Conservation (phyloP, 2,797 vertebrate species). For the Xyrichtys novacula region DNA sequence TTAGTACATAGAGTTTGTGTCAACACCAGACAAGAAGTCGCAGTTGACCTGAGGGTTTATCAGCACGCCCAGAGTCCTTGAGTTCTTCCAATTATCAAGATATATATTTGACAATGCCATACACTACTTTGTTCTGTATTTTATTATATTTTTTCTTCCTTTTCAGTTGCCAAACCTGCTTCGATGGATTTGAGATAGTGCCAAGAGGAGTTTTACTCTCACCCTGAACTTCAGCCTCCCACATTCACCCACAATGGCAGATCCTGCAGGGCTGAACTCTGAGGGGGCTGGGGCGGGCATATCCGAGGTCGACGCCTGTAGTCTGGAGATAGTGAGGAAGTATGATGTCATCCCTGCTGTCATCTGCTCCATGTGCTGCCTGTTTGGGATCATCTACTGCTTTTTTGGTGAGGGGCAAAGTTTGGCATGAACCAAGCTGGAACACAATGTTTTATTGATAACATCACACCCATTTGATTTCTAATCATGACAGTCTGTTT, state of each 20-base stretch:
- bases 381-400: conserved; percentile 92
- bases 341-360: conserved; percentile 87
- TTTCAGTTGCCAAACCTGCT: conserved; percentile 52
- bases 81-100: background rate
- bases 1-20: conserved; percentile 35
- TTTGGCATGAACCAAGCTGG: background rate
- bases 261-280: conserved; percentile 79
- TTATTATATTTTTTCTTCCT: conserved; percentile 20
- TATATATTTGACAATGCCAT: no score
- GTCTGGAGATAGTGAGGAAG: conserved; percentile 83
- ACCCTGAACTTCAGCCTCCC: conserved; percentile 34
- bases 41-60: conserved; percentile 63
- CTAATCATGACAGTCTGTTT: background rate
- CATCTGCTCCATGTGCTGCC: conserved; percentile 91
- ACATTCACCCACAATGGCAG: conserved; percentile 72
- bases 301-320: conserved; percentile 80
- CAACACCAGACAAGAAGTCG: conserved; percentile 54
- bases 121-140: no score
- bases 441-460: background rate
- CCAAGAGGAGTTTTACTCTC: conserved; percentile 20
- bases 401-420: conserved; percentile 88
- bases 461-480: conserved; percentile 15
- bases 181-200: conserved; percentile 79
- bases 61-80: background rate
- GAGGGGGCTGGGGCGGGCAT: conserved; percentile 74